Evolutionary conservation across 2,888 invertebrate species (phyloP), one percentile per base, ranked within the genome.

Genomic region (Amphipyra berbera): DNA sequence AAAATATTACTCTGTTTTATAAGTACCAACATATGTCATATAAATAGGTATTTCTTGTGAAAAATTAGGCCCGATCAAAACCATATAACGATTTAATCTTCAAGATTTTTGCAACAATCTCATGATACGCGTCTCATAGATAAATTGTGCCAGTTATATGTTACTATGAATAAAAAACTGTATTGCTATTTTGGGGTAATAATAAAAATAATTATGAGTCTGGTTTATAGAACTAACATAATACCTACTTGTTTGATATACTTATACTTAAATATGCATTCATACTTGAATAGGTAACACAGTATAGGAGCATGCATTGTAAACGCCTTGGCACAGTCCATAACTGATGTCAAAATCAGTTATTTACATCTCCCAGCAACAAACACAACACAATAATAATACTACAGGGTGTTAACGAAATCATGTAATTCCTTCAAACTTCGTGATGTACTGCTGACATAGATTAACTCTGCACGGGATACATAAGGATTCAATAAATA

Each of bases 1-100:
- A 81, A 79, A 79, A 79, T 79, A 79, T 70, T 63, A 77, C 61
- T 79, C 60, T 76, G 65, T 78, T 68, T 56, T 63, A 67, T 80
- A 81, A 78, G 78, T 78, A 79, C 81, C 49, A 47, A 68, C 33
- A 53, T 54, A 67, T 61, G 44, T 58, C 13, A 10, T 6, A 7
- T 40, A 38, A 35, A 1, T 46, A 49, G 37, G 8, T 48, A 42
- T 46, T 44, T 44, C 52, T 56, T 13, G 54, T 15, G 27, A 14
- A 47, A 21, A 67, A 33, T 68, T 78, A 75, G 70, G 70, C 76
- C 66, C 33, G 14, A 53, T 47, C 14, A 33, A 12, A 47, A 61
- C 9, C 15, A 54, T 30, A 45, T 2, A 1, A 13, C 5, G n/a
- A 37, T 37, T 9, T 10, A 40, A 37, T 37, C 13, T 13, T 13